These are phyloP conservation scores for Amphimallon solstitiale DNA, from an alignment of 2,888 invertebrate genomes.

Conservation along the genomic window DNA sequence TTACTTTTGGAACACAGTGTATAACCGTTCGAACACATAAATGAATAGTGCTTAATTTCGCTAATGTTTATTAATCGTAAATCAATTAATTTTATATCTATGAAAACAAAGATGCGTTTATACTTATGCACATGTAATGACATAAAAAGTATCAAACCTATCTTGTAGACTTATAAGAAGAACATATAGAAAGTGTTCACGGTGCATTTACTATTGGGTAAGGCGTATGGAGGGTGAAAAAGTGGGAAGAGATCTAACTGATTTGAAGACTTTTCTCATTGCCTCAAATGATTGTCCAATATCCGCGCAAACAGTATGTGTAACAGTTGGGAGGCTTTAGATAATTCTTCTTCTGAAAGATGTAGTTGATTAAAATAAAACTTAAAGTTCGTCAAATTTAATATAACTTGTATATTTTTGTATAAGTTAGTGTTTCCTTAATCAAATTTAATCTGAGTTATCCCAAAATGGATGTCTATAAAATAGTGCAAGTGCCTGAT, in stretches of 20 bases:
- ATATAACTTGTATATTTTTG: too few relatives aligned
- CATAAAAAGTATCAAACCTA: too few relatives aligned
- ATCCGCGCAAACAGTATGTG: not conserved
- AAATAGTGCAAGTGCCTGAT: not conserved
- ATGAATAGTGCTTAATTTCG: too few relatives aligned
- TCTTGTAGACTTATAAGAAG: not conserved
- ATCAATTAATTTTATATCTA: too few relatives aligned
- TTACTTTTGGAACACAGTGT: too few relatives aligned
- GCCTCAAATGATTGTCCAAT: not conserved
- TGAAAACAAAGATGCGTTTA: too few relatives aligned
- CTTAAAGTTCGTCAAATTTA: not conserved
- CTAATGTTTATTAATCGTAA: too few relatives aligned
- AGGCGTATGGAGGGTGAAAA: not conserved
- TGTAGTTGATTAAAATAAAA: slow-evolving; percentile 1
- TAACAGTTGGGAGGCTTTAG: not conserved
- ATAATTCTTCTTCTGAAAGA: slow-evolving; percentile 3
- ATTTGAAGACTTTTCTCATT: slow-evolving; percentile 3
- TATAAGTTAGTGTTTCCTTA: not conserved
- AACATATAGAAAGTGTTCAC: slow-evolving; percentile 20
- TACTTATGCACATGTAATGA: too few relatives aligned
- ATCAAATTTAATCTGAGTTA: not conserved
- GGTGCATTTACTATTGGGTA: slow-evolving; percentile 4
- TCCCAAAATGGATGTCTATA: not conserved
- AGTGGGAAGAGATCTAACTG: slow-evolving; percentile 15
- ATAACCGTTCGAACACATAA: too few relatives aligned